These are phyloP conservation scores for Mesocentrotus franciscanus DNA, from an alignment of 53 echinoderm and acorn worm species.

Conservation along the genomic window DNA sequence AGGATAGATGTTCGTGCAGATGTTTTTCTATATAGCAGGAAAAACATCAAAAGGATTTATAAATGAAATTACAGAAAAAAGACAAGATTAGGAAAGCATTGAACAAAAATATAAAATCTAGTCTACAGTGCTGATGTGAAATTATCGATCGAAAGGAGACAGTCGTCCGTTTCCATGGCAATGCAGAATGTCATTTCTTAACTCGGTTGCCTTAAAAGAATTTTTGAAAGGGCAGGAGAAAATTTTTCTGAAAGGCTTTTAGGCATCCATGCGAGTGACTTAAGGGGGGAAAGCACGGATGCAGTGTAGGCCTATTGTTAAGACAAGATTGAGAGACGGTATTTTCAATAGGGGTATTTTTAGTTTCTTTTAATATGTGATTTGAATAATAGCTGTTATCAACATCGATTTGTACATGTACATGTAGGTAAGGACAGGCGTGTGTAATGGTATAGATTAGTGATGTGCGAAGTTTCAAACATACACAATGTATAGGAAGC, in stretches of 20 bases:
- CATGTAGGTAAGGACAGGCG: too few relatives aligned
- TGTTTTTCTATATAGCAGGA: background rate
- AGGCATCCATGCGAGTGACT: background rate
- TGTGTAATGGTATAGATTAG: too few relatives aligned
- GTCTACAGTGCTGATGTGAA: background rate
- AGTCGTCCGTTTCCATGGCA: background rate
- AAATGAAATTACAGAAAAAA: background rate
- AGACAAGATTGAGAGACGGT: background rate
- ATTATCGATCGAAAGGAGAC: background rate
- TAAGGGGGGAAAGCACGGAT: background rate
- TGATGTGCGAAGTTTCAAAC: too few relatives aligned
- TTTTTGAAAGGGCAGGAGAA: slow-evolving; percentile 1
- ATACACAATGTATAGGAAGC: too few relatives aligned
- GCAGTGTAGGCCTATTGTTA: background rate
- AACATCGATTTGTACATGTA: too few relatives aligned
- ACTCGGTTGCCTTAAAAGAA: background rate
- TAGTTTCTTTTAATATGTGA: background rate
- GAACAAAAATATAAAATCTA: background rate
- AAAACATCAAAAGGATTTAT: background rate
- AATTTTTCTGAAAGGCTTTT: background rate
- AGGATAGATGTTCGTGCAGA: background rate
- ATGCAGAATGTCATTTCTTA: background rate
- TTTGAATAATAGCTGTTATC: background rate
- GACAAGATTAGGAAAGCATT: background rate
- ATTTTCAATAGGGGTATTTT: background rate